Evolutionary conservation across 2,797 vertebrate species (phyloP).

Genomic region (Chromis chromis): DNA sequence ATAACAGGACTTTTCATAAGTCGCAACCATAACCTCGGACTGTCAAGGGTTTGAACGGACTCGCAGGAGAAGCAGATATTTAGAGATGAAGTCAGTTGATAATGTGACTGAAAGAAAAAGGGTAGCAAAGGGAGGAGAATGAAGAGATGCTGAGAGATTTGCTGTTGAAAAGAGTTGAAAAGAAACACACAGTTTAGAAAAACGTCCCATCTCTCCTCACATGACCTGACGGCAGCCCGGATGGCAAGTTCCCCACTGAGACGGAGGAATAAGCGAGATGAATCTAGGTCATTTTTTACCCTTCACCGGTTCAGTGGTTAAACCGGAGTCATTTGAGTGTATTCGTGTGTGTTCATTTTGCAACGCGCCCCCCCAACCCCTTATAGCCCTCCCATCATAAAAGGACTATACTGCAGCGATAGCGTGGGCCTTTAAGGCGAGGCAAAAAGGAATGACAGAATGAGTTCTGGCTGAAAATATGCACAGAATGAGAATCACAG

Average conservation of each 20-base stretch:
- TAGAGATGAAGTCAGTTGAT: neutral
- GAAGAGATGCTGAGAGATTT: slow-evolving; percentile 6
- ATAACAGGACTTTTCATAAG: slow-evolving; percentile 39
- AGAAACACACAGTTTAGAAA: slow-evolving; percentile 23
- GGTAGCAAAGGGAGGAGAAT: neutral
- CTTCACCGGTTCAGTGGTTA: slow-evolving; percentile 72
- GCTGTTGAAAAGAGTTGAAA: slow-evolving; percentile 33
- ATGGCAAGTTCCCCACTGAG: slow-evolving; percentile 32
- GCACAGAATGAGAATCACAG: slow-evolving; percentile 31
- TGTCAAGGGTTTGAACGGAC: slow-evolving; percentile 20
- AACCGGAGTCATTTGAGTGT: slow-evolving; percentile 54
- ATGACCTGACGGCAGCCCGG: slow-evolving; percentile 65
- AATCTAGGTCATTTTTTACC: slow-evolving; percentile 81
- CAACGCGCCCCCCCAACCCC: slow-evolving; percentile 36
- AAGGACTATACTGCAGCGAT: slow-evolving; percentile 18
- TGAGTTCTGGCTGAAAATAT: slow-evolving; percentile 35
- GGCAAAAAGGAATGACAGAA: slow-evolving; percentile 33
- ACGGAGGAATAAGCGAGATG: slow-evolving; percentile 37
- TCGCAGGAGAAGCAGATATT: slow-evolving; percentile 8
- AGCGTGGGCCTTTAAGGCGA: slow-evolving; percentile 9
- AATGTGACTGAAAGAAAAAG: slow-evolving; percentile 1
- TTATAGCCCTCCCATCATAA: slow-evolving; percentile 43
- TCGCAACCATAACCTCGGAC: slow-evolving; percentile 22
- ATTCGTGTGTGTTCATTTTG: slow-evolving; percentile 53
- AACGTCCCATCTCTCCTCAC: slow-evolving; percentile 59